A percentile compares a stretch with the other conserved stretches of the same genome.
phyloP scores from a whole-genome alignment of 2,888 invertebrate species.

The Patella depressa region DNA sequence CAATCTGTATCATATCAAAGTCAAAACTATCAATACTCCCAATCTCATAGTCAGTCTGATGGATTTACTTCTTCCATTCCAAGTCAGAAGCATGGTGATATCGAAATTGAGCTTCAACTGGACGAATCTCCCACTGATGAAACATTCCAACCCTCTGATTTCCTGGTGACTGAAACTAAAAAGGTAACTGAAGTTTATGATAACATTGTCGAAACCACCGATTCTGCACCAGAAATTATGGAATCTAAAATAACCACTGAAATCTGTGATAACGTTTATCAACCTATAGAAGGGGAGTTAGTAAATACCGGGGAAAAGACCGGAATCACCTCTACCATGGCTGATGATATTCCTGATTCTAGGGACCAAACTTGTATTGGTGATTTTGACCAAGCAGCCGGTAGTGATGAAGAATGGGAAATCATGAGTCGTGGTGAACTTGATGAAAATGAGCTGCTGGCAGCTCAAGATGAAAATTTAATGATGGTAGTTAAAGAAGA shows the following conservation, averaged over 20 bases:
- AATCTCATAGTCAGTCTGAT: background rate
- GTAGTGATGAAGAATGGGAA: conserved; percentile 52
- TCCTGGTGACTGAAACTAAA: background rate
- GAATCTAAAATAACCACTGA: conserved; percentile 12
- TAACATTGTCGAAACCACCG: background rate
- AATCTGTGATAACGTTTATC: background rate
- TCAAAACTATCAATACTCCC: background rate
- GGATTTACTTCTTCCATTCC: background rate
- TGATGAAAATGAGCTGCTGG: conserved; percentile 23
- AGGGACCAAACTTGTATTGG: background rate
- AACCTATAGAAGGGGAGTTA: background rate
- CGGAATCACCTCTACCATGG: background rate
- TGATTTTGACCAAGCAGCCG: background rate
- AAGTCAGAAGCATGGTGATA: background rate
- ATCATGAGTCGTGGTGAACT: conserved; percentile 48
- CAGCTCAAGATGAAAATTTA: conserved; percentile 21
- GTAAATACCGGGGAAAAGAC: background rate
- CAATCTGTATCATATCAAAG: background rate
- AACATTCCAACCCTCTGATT: background rate
- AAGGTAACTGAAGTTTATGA: background rate
- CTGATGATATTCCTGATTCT: conserved; percentile 7
- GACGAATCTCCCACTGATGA: conserved; percentile 15
- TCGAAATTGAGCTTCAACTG: conserved; percentile 11
- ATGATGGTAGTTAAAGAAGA: conserved; percentile 19
- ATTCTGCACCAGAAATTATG: background rate